Conservation (phyloP, 2,113 vertebrate genomes). For the Vanacampus margaritifer region DNA sequence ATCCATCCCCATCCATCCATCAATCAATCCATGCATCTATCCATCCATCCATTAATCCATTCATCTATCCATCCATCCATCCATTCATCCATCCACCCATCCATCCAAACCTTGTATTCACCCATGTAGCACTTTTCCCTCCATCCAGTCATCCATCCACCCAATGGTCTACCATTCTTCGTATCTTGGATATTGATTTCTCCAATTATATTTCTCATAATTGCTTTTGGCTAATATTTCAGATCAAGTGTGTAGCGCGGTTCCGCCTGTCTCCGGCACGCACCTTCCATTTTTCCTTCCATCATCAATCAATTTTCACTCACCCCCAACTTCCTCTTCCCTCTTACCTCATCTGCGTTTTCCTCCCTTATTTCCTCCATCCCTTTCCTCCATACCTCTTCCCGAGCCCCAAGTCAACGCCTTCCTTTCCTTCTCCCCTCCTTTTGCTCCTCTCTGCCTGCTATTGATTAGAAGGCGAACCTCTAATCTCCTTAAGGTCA, state of each 20-base stretch:
- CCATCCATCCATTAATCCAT: too few relatives aligned
- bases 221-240: conserved; percentile 4
- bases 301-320: not conserved
- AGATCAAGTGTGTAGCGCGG: not conserved
- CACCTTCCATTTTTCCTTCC: not conserved
- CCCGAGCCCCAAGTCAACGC: conserved; percentile 60
- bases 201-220: conserved; percentile 13
- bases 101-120: not conserved
- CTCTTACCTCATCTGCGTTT: conserved; percentile 11
- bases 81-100: not conserved
- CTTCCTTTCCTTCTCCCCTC: conserved; percentile 52
- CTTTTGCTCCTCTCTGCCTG: conserved; percentile 77
- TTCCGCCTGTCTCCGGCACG: not conserved
- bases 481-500: conserved; percentile 97
- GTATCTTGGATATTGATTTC: not conserved
- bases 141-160: not conserved
- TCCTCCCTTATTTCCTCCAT: conserved; percentile 20
- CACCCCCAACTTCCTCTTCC: conserved; percentile 3
- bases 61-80: not conserved
- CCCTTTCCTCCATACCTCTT: conserved; percentile 41
- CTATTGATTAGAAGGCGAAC: conserved; percentile 97
- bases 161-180: not conserved
- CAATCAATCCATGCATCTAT: not conserved
- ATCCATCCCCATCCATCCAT: not conserved
- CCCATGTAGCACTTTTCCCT: not conserved